Evolutionary conservation across 2,888 invertebrate genomes (phyloP), one percentile per base, ranked within the genome.

Genomic region (Anticlea derivata): DNA sequence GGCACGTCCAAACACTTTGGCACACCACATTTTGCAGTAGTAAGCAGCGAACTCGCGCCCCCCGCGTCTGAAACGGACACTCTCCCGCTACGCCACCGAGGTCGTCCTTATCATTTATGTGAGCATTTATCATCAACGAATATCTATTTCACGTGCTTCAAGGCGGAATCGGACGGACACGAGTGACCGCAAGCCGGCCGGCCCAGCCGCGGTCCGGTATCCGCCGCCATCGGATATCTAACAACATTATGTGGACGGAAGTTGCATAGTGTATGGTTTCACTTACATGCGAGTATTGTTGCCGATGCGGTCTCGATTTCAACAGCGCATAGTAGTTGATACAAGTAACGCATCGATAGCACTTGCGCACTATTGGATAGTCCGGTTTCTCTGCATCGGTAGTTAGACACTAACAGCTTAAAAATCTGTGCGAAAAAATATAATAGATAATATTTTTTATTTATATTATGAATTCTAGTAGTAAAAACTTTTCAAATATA

Each of bases 251-350:
- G 72, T 70, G 79, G 86, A 79, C 85, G 87, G 87, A 86, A 86
- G 87, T 86, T 77, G 75, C 80, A 76, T 73, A 81, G 86, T 81
- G 81, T 87, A 79, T 78, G 84, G 86, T 88, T 88, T 84, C 87
- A 80, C 80, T 83, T 75, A 76, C 80, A 56, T 56, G 58, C 50
- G 24, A 40, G 44, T 44, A 37, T 56, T 45, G 47, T 44, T 29
- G 34, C 31, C 20, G 40, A 70, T 68, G 78, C 64, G 72, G 84
- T 79, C 78, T 86, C 80, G 70, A 79, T 86, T 85, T 81, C 86
- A 83, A 72, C 70, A 56, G 60, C 23, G 26, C 17, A n/a, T 37
- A 27, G 49, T 50, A 31, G 20, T 43, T 64, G 38, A 7, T 17
- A 7, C n/a, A 0, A 38, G 65, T 35, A 51, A 50, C 45, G 48